Base-by-base conservation (phyloP, 2,113 vertebrate species). In the Podarcis raffonei region DNA sequence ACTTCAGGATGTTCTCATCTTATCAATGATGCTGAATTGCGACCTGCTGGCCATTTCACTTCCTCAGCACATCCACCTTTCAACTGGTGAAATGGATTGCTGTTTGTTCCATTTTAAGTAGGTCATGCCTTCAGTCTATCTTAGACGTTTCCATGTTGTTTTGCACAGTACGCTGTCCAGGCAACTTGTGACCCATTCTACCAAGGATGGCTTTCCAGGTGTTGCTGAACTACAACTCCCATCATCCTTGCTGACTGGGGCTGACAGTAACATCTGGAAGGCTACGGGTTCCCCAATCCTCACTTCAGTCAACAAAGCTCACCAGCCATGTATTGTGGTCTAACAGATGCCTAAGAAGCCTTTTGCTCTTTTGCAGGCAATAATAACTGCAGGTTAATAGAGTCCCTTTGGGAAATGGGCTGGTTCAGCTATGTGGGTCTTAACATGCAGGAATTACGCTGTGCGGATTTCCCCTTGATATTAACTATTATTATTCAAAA, bases 91-190 rank as follows among this genome's bases (percentile, higher is more conserved):
- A 94, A 92, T 91, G 90, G 81, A 92, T 0, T 0, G 90, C 92
- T 91, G 93, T 91, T 94, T 95, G 90, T 91, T 94, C 86, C 0
- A 83, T 92, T 92, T 93, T 89, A 79, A 59, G 32, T 25, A 74
- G 85, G 83, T 62, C 76, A 77, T 89, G 84, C 59, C 57, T 82
- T 91, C 37, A 71, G 85, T 90, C 91, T 92, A 84, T 78, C 0
- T 0, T 37, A 88, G 9, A 37, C 25, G 84, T 80, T 42, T 89
- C 89, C 91, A 69, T 89, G 57, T 79, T 79, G 32, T 86, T 20
- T 48, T 91, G 75, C 0, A 35, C 37, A 2, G 66, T 87, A 69
- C 39, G 48, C 59, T 39, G 35, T 20, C 37, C 32, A 5, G 16
- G n/a, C 25, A 53, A 3, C 11, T 78, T 23, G 59, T 48, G 39